Evolutionary conservation across 1,140 invertebrate genomes (phyloP), one percentile per base, ranked within the genome.

Genomic region (Pogonognathellus flavescens): DNA sequence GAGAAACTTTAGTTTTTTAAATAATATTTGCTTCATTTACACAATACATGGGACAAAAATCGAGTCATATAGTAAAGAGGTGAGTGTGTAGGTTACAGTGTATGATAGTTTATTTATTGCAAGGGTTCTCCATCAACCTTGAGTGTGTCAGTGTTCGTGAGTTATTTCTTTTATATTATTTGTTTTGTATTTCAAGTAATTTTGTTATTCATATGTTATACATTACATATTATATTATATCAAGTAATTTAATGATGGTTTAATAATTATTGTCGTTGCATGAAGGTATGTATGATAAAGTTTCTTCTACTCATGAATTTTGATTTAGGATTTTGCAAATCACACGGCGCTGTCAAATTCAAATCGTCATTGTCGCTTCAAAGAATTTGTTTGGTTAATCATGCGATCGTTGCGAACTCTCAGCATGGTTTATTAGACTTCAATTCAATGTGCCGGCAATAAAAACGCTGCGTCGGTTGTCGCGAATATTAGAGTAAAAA

Each of bases 271-370:
- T 72, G 18, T 62, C n/a, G 1, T 62, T 72, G 7, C 66, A n/a
- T 62, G 59, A 18, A 62, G 8, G 10, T n/a, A 16, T 72, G 25
- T 49, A 25, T 72, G 66, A 72, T 72, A n/a, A 22, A 70, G 41
- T 72, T 72, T 72, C 66, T 72, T 72, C 25, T 72, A 31, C 66
- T 72, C 66, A 49, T 72, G 66, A 72, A 72, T 72, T 72, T 72
- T 72, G 0, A n/a, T 72, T 72, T 72, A 72, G 66, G 66, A 72
- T n/a, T 13, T 72, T 49, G 31, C 66, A 72, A 72, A 72, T 41
- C 66, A 72, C n/a, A 49, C 66, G 66, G 25, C 66, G 66, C 66
- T 16, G 25, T 31, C 66, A 72, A 72, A 72, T 41, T 76, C 70
- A 50, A 31, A 49, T 76, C 31, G 14, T n/a, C 66, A 41, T 76